phyloP scores from a whole-genome alignment of 2,888 invertebrate genomes.

The Pteria penguin region DNA sequence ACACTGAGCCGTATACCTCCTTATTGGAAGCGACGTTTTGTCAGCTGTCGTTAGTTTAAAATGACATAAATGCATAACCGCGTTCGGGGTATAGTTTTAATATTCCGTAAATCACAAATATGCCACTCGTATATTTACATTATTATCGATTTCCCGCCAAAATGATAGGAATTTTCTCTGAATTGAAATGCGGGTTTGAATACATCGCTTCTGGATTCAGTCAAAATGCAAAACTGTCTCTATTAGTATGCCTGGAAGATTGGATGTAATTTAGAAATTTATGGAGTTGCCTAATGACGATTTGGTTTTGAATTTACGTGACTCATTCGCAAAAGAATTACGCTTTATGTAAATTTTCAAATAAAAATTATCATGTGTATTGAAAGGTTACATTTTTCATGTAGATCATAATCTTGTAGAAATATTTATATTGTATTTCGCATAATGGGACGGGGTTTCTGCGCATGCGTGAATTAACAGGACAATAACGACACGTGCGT shows the following conservation, averaged over 20 bases:
- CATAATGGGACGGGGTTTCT: too few relatives aligned
- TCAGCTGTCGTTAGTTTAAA: not conserved
- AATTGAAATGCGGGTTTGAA: conserved; percentile 19
- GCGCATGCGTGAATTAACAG: too few relatives aligned
- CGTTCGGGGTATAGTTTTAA: not conserved
- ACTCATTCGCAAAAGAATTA: too few relatives aligned
- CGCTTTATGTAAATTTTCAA: too few relatives aligned
- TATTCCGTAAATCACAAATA: conserved; percentile 15
- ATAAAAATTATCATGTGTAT: too few relatives aligned
- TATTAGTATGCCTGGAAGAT: not conserved
- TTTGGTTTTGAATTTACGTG: too few relatives aligned
- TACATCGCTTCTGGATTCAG: conserved; percentile 3
- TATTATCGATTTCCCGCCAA: conserved; percentile 22
- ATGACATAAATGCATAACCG: not conserved
- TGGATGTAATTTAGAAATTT: conserved; percentile 9
- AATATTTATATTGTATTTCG: too few relatives aligned
- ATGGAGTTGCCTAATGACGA: not conserved
- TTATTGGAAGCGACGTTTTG: too few relatives aligned
- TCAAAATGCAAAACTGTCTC: conserved; percentile 1
- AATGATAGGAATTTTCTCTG: conserved; percentile 5
- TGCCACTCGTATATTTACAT: conserved; percentile 15
- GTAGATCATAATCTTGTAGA: too few relatives aligned
- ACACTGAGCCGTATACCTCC: too few relatives aligned
- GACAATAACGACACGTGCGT: too few relatives aligned
- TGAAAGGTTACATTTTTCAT: too few relatives aligned